phyloP scores from a whole-genome alignment of 2,888 invertebrate species.

The Tipula confusa region DNA sequence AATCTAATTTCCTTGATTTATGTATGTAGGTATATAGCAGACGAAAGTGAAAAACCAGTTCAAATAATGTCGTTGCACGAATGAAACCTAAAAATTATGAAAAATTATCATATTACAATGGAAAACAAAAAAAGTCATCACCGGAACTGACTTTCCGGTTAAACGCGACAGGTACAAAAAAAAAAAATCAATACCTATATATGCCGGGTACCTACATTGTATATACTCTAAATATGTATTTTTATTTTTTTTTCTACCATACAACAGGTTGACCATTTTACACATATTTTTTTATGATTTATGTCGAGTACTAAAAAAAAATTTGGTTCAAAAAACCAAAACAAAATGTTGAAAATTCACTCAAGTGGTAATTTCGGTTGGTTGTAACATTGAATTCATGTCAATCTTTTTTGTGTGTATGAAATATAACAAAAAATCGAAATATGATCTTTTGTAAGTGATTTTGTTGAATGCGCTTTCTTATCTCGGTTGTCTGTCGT shows the following conservation, averaged over 20 bases:
- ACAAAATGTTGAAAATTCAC: not conserved
- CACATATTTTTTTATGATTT: not conserved
- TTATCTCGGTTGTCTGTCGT: not conserved
- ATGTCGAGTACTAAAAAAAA: not conserved
- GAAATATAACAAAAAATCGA: not conserved
- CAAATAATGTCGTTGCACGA: not conserved
- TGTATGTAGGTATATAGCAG: too few relatives aligned
- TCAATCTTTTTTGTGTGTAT: not conserved
- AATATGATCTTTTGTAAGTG: not conserved
- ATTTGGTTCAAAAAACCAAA: not conserved
- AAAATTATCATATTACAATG: not conserved
- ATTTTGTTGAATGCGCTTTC: not conserved
- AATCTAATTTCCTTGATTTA: not conserved
- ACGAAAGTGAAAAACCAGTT: not conserved
- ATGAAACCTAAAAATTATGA: not conserved
- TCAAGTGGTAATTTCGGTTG: constrained; percentile 12
- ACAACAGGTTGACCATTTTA: not conserved
- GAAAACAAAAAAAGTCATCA: not conserved
- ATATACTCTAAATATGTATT: not conserved
- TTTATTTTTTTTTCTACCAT: not conserved
- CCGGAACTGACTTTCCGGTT: constrained; percentile 5
- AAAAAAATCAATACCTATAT: not conserved
- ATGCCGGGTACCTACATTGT: too few relatives aligned
- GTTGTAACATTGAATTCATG: not conserved
- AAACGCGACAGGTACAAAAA: not conserved